Base-by-base conservation (phyloP, 2,888 invertebrate species). In the Heliconius hortense region DNA sequence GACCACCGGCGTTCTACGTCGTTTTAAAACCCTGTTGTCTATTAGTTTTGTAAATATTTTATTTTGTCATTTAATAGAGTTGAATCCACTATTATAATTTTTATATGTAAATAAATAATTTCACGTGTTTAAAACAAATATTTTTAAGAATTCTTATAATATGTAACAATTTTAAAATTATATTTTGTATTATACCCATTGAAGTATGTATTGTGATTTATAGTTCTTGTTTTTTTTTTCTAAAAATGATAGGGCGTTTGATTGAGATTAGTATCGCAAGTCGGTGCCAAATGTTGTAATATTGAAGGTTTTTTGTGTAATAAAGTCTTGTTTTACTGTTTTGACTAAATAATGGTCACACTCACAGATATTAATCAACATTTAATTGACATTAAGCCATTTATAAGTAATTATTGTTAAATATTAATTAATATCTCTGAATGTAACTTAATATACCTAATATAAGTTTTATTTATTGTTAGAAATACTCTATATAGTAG, bases 11-110 rank as follows among this genome's bases (percentile, higher is more conserved):
- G 8, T 39, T 43, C 18, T 18, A 15, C 39, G 66, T 43, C 63
- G 31, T 63, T 31, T 56, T 56, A n/a, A n/a, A 28, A 31, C 60
- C 15, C 60, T 83, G 82, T 84, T 84, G 26, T 67, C 13, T 83
- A 85, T 87, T 82, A 83, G 86, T 86, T 68, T 85, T 91, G 90
- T 92, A 91, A 87, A 91, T 72, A 31, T 75, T 86, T 85, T 83
- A 82, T 84, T 59, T 60, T 26, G 24, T 60, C 24, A n/a, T 59
- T 60, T 26, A 18, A 18, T 48, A 48, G 43, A 18, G 26, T 26
- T 60, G 26, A 26, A 24, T 24, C 18, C 39, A 28, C 31, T 39
- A 64, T 31, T 63, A 48, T n/a, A 56, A 5, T 26, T 73, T 77
- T 77, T 74, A 76, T 77, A 78, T 73, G 78, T 78, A 79, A 67